Base-by-base conservation (phyloP, 2,888 invertebrate species). In the Campaea margaritaria region DNA sequence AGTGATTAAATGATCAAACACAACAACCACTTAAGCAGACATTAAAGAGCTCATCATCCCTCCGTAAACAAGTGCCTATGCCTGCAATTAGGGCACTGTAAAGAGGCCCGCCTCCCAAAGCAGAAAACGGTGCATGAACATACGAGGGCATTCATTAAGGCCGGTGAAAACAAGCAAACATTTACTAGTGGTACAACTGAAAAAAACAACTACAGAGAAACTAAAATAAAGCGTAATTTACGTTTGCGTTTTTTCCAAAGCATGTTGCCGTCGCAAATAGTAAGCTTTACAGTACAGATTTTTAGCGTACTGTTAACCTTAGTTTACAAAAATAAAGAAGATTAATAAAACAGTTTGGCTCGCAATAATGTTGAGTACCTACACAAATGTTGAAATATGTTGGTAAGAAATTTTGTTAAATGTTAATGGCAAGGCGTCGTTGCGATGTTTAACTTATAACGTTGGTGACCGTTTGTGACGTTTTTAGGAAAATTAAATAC, bases 91-190 rank as follows among this genome's bases (percentile, higher is more conserved):
- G 59, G 69, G 59, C 65, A 58, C 58, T 65, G 51, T 58, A 41
- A 45, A 41, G 41, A 46, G 34, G 5, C 27, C 36, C 36, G 12
- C 34, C 45, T 45, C 13, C 50, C 5, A 34, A 51, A 47, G 47
- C 34, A 42, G 46, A 48, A 48, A 55, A 43, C 55, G 48, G 48
- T 43, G 43, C 16, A 55, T 43, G 42, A 48, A 74, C 75, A 74
- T 69, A 81, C 75, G 76, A 83, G 82, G 76, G 82, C 80, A 77
- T 86, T 87, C 86, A 87, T 88, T 87, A 87, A 79, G 78, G 79
- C 74, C 77, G 78, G 75, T 70, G 73, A 75, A 81, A 80, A 76
- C 78, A 70, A 78, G 41, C 42, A 34, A 39, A 78, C 73, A 75
- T 81, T 82, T 75, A 76, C 70, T 68, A 62, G 15, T 39, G 50